Evolutionary conservation across 2,888 invertebrate species (phyloP), one percentile per base, ranked within the genome.

Genomic region (Lysandra coridon): DNA sequence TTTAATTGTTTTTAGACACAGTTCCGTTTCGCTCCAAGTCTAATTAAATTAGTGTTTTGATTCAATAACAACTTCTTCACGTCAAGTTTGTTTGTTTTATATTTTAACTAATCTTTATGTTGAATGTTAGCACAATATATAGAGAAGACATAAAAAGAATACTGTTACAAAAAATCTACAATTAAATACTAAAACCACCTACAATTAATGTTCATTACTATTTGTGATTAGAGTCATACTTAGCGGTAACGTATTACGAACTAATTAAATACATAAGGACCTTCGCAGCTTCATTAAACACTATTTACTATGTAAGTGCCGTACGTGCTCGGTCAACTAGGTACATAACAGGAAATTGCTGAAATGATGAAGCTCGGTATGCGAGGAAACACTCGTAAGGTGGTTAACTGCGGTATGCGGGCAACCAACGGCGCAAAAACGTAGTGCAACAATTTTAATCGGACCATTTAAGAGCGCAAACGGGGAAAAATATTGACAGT

Each of bases 1-100:
- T 92, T 92, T 90, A 90, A 92, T 92, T 92, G 90, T 92, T 92
- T 90, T 88, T 87, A 86, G 84, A 83, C 85, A 83, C 79, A 79
- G 64, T 75, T 62, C 78, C 73, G 75, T 80, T 79, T 62, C 62
- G 73, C 78, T 75, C 23, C 57, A 23, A 79, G 37, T 78, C 78
- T 79, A 79, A 74, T 60, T 78, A 73, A 78, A 78, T 78, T 78
- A 73, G 73, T 78, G 17, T 78, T 53, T 33, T 44, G 74, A 40
- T 44, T 74, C 23, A 44, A 40, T 23, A 44, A 44, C 40, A 44
- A 44, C 44, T 74, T 74, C n/a, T 40, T 64, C n/a, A 62, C 62
- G 5, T 62, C 57, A 57, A 57, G 57, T 3, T 53, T 53, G 14
- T 53, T 53, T 53, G 53, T 53, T 53, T 53, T 44, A 44, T 44